Conservation (phyloP, 1,140 invertebrate species). For the Popillia japonica region DNA sequence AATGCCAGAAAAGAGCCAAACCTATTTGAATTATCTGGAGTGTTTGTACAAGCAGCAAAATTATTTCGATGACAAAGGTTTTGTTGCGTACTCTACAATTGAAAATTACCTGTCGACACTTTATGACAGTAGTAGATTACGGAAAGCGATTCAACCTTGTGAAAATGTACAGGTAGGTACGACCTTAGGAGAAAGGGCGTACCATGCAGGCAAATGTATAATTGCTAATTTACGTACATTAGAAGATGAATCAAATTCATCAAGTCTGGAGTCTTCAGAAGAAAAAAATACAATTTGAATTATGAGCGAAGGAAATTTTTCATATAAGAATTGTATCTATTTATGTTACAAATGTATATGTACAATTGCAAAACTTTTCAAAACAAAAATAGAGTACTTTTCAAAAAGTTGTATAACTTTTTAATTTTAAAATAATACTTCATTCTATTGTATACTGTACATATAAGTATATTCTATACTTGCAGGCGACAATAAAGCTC, state of each 20-base stretch:
- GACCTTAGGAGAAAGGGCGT: conserved; percentile 15
- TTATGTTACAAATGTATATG: too few species aligned
- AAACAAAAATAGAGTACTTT: too few species aligned
- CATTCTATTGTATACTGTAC: too few species aligned
- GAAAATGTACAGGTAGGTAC: background rate
- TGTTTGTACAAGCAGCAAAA: conserved; percentile 27
- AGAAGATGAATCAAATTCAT: background rate
- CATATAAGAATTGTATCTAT: background rate
- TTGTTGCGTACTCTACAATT: background rate
- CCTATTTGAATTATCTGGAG: conserved; percentile 10
- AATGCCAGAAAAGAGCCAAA: background rate
- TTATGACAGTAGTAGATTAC: background rate
- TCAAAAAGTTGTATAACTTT: too few species aligned
- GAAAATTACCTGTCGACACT: background rate
- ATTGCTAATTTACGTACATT: background rate
- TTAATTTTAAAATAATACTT: too few species aligned
- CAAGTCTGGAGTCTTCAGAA: background rate
- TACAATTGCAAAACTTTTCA: too few species aligned
- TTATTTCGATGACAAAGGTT: background rate
- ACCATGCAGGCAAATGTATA: conserved; percentile 10
- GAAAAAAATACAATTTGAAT: background rate
- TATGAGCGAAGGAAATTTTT: background rate
- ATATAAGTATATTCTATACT: too few species aligned
- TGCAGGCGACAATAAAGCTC: too few species aligned
- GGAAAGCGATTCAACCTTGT: background rate